Conservation (phyloP, 2,797 vertebrate species). For the Tenualosa ilisha region DNA sequence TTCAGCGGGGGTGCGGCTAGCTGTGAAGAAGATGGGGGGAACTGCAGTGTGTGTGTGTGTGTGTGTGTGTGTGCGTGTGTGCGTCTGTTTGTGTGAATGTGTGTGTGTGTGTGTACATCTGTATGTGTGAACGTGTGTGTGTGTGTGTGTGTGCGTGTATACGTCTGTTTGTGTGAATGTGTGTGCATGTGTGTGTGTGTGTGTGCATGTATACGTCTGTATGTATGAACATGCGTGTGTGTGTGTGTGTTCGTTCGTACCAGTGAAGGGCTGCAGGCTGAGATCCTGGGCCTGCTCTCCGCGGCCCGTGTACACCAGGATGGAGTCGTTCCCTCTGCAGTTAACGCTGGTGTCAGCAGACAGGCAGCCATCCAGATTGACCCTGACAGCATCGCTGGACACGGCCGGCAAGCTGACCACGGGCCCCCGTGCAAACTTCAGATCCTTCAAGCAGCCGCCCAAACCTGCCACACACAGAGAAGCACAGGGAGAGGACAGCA, state of each 20-base stretch:
- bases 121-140: background rate
- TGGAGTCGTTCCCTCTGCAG: constrained; percentile 95
- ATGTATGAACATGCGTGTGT: constrained; percentile 6
- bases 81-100: background rate
- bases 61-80: background rate
- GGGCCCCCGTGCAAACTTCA: constrained; percentile 78
- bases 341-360: constrained; percentile 84
- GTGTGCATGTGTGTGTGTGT: too few relatives aligned
- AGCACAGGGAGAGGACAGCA: constrained; percentile 52
- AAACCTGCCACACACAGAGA: constrained; percentile 80
- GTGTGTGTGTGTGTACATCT: background rate
- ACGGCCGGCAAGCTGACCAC: constrained; percentile 79
- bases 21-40: background rate
- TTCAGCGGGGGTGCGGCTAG: background rate
- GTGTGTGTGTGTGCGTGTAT: too few relatives aligned
- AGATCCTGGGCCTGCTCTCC: constrained; percentile 72
- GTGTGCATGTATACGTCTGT: background rate
- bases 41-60: constrained; percentile 1
- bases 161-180: too few relatives aligned
- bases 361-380: constrained; percentile 93
- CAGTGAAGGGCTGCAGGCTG: constrained; percentile 85
- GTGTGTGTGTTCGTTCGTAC: constrained; percentile 64
- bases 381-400: constrained; percentile 85
- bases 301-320: constrained; percentile 83
- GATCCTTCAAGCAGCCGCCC: constrained; percentile 86